phyloP scores from a whole-genome alignment of 2,113 vertebrate genomes.

The Uria aalge region DNA sequence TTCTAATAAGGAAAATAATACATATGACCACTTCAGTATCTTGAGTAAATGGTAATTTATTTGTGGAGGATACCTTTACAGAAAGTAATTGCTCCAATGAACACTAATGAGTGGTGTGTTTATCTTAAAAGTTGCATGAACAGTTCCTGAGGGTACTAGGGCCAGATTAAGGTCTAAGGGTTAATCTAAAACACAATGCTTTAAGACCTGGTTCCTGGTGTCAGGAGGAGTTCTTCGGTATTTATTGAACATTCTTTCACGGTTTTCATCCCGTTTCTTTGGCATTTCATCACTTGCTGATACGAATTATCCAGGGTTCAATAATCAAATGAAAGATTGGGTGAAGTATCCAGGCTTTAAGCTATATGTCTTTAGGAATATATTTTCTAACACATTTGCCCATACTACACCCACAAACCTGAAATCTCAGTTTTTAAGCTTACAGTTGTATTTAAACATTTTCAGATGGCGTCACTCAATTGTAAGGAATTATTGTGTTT shows the following conservation, averaged over 20 bases:
- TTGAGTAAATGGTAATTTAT: conserved; percentile 51
- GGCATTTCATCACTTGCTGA: neutral
- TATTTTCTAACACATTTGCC: neutral
- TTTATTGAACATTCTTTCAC: conserved; percentile 31
- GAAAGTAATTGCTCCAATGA: conserved; percentile 63
- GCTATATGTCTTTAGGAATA: neutral
- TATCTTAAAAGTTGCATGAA: conserved; percentile 65
- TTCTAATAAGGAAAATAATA: conserved; percentile 38
- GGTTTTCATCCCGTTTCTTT: neutral
- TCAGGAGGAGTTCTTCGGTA: neutral
- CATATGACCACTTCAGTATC: neutral
- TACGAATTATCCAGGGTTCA: conserved; percentile 16
- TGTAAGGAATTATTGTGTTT: neutral
- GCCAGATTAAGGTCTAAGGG: conserved; percentile 57
- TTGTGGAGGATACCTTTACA: conserved; percentile 64
- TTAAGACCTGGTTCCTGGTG: conserved; percentile 18
- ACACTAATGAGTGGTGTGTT: conserved; percentile 60
- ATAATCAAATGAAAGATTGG: neutral
- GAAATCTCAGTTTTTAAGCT: neutral
- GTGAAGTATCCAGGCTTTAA: neutral
- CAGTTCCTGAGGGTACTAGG: conserved; percentile 51
- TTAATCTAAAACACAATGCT: conserved; percentile 67
- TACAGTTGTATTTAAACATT: neutral
- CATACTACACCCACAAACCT: neutral
- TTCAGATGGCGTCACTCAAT: neutral